Conservation (phyloP, 2,797 vertebrate species). For the Numenius phaeopus region DNA sequence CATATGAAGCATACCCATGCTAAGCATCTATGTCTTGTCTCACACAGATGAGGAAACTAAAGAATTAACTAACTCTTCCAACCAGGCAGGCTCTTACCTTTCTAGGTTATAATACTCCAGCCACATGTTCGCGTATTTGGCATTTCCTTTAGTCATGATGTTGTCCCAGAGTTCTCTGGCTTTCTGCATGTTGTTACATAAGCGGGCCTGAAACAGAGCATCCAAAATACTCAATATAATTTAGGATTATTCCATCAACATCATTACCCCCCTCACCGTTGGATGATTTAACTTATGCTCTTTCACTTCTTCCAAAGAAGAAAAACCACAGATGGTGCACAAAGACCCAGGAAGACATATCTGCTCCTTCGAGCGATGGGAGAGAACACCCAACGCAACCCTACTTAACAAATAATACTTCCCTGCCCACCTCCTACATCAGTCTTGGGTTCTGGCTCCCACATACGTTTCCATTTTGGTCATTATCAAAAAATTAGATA, state of each 20-base stretch:
- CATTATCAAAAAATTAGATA: background rate
- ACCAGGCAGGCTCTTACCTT: constrained; percentile 79
- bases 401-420: background rate
- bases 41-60: background rate
- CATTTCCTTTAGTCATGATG: constrained; percentile 98
- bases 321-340: background rate
- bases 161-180: constrained; percentile 97
- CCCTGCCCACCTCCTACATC: background rate
- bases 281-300: too few species aligned
- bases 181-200: constrained; percentile 98
- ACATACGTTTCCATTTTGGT: background rate
- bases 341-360: background rate
- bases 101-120: constrained; percentile 97
- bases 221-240: background rate
- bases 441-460: background rate
- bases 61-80: background rate
- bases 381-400: background rate
- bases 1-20: fast-evolving
- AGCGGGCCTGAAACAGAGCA: constrained; percentile 83
- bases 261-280: fast-evolving
- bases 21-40: background rate
- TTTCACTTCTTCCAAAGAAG: too few species aligned
- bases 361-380: fast-evolving
- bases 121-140: constrained; percentile 99
- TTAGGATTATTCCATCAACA: background rate